Conservation (phyloP, 64 coral and sea anemone genomes). For the Montipora foliosa region DNA sequence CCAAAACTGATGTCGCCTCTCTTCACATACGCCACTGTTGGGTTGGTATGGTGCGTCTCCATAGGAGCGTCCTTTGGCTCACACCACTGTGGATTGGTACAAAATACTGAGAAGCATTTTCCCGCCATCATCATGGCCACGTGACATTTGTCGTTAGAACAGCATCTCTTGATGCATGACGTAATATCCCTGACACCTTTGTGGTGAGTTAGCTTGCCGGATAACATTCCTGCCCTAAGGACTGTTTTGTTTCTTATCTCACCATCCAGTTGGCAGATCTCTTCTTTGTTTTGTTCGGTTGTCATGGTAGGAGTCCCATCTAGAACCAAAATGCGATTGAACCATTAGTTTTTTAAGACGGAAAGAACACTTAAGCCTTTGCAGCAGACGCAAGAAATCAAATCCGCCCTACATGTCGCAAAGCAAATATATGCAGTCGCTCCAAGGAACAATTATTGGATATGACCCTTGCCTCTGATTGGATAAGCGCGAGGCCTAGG, state of each 20-base stretch:
- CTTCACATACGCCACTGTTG: constrained; percentile 90
- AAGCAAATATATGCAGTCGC: no score
- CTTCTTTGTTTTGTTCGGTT: constrained; percentile 69
- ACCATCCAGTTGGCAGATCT: constrained; percentile 83
- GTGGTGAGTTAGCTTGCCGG: constrained; percentile 86
- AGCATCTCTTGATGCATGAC: constrained; percentile 90
- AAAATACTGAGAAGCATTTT: constrained; percentile 88
- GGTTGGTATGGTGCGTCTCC: constrained; percentile 80
- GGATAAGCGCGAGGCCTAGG: no score
- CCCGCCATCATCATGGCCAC: constrained; percentile 94
- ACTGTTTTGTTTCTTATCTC: constrained; percentile 88
- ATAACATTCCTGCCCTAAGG: constrained; percentile 93
- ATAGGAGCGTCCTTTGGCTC: constrained; percentile 77
- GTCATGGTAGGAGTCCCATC: constrained; percentile 81
- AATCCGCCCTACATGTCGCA: no score
- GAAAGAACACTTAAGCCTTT: no score
- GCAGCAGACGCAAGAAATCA: no score
- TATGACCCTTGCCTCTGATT: no score
- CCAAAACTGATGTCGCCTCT: constrained; percentile 89
- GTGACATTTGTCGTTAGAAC: constrained; percentile 79
- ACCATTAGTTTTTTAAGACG: background rate
- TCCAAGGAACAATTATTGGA: no score
- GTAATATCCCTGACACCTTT: constrained; percentile 72
- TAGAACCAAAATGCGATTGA: background rate
- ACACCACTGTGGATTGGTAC: constrained; percentile 87